Evolutionary conservation across 2,797 vertebrate species (phyloP), one percentile per base, ranked within the genome.

Genomic region (Myiotriccus ornatus): DNA sequence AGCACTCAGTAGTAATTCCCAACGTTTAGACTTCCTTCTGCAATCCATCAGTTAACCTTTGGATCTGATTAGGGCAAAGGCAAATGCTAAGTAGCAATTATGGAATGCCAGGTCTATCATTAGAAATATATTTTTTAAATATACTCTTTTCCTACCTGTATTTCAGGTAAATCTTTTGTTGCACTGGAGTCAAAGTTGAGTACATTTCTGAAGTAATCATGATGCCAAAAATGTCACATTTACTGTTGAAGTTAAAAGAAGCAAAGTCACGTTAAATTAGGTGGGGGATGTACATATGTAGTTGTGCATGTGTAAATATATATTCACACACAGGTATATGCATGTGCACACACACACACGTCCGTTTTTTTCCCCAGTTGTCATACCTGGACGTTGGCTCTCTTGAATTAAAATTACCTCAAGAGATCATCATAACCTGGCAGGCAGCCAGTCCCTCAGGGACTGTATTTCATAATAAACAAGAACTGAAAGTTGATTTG

Each of bases 191-290:
- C 12, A 55, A 68, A 83, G 34, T 19, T 75, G 27, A 84, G 25
- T 57, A n/a, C 23, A 21, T 56, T 64, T 44, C 60, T 23, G 3
- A 60, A 64, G 43, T 69, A 53, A 60, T 56, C 23, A 6, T 79
- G 53, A 17, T 8, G 5, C 46, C 21, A 65, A 50, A 84, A 69
- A 53, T 41, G 27, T 62, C 32, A 22, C 4, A 43, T 47, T 80
- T 71, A 14, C 10, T 53, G 15, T 30, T 87, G 12, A 73, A 34
- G 3, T 49, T 53, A 65, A 35, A 92, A 86, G 64, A 57, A 77
- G 24, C 4, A 10, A 1, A 41, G 0, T 64, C 28, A 11, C 1
- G 0, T 34, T 84, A 30, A 84, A 30, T 60, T 39, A 25, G 20
- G 15, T 12, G 7, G 25, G 8, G 4, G 2, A 6, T 46, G 17